Evolutionary conservation across 2,888 invertebrate genomes (phyloP), one percentile per base, ranked within the genome.

Genomic region (Caenorhabditis sp.): DNA sequence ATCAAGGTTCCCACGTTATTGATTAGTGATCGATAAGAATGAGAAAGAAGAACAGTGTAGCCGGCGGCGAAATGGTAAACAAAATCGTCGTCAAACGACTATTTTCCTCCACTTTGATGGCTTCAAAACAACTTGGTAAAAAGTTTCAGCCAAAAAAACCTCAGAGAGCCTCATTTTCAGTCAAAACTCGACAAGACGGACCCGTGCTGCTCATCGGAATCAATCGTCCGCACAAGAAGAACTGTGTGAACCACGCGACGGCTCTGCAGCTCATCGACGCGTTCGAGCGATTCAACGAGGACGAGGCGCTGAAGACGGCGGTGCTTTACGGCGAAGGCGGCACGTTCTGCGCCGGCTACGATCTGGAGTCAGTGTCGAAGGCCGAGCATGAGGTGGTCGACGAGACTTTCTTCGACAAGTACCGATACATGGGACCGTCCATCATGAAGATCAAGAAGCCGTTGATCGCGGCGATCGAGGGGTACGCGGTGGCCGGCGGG

Each of bases 281-380:
- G 0, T 92, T 97, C 56, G 91, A 92, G 75, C 91, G 91, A 15
- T 96, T 96, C 90, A 95, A 97, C 81, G 91, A 93, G 30, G 94
- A 96, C 88, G 90, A 92, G 0, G 90, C 92, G 0, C 91, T 93
- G 0, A 90, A 91, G 77, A 93, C 93, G 4, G 94, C 93, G 7
- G 93, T 98, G 1, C 90, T 98, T 2, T 92, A 95, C 89, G 97
- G 97, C 11, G 80, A 84, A 79, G 86, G 84, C 68, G 66, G 43
- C 0, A 94, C 93, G 66, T 97, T 98, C 90, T 96, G 95, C 90
- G 93, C 96, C 2, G 97, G 97, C 0, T 94, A 93, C 89, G 96
- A 97, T 90, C 91, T 96, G 58, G 91, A 93, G 58, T 94, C 95
- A 88, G 90, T 96, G 11, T 75, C 79, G 6, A 65, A 74, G 20